These are phyloP conservation scores for Cordylochernes scorpioides DNA, from an alignment of 2,888 invertebrate genomes.

Conservation along the genomic window DNA sequence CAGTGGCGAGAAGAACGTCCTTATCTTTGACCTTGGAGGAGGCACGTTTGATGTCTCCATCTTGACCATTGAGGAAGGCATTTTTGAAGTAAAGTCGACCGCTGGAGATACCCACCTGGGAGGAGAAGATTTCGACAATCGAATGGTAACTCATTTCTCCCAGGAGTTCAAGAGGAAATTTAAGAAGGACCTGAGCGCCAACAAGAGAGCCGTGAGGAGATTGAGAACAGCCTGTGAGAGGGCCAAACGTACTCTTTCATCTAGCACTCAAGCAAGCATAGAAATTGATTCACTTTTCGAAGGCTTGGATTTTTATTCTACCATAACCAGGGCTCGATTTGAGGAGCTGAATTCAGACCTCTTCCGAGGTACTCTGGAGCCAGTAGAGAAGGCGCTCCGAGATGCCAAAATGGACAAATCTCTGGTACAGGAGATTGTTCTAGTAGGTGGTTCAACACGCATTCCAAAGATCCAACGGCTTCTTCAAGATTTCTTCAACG, in stretches of 20 bases:
- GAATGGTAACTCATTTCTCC: slow-evolving; percentile 33
- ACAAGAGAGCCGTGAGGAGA: slow-evolving; percentile 11
- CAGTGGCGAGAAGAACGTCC: slow-evolving; percentile 28
- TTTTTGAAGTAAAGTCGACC: slow-evolving; percentile 52
- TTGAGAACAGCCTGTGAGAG: slow-evolving; percentile 46
- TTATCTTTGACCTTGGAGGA: slow-evolving; percentile 31
- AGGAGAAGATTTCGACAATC: slow-evolving; percentile 35
- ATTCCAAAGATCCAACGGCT: slow-evolving; percentile 49
- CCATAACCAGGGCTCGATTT: slow-evolving; percentile 31
- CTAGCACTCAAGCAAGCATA: slow-evolving; percentile 38
- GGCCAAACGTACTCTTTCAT: slow-evolving; percentile 46
- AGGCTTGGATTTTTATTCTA: slow-evolving; percentile 16
- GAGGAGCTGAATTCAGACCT: slow-evolving; percentile 44
- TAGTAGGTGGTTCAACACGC: slow-evolving; percentile 52
- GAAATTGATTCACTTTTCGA: slow-evolving; percentile 15
- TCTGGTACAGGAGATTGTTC: slow-evolving; percentile 45
- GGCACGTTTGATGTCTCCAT: slow-evolving; percentile 26
- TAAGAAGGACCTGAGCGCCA: slow-evolving; percentile 30
- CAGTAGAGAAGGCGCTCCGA: slow-evolving; percentile 45
- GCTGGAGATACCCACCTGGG: slow-evolving; percentile 62
- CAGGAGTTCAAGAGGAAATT: slow-evolving; percentile 37
- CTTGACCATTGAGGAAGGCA: slow-evolving; percentile 27
- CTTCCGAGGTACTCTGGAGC: slow-evolving; percentile 42
- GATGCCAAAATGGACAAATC: slow-evolving; percentile 52
- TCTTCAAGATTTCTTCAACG: slow-evolving; percentile 44